Conservation (phyloP, 1,140 invertebrate genomes). For the Monochamus saltuarius region DNA sequence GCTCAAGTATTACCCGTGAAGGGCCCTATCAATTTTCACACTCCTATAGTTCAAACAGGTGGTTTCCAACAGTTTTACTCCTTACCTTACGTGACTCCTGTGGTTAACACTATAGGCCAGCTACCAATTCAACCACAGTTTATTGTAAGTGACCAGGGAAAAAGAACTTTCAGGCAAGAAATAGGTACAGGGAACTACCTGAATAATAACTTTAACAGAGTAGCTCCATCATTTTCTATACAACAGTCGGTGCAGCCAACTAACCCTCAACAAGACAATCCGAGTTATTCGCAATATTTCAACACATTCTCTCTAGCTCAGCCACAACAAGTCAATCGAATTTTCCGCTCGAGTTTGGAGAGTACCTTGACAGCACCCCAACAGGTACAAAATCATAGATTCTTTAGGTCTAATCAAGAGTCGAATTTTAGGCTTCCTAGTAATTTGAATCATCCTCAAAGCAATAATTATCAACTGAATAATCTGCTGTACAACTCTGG, state of each 20-base stretch:
- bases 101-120: not conserved
- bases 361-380: conserved; percentile 10
- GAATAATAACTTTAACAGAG: conserved; percentile 27
- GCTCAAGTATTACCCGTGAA: conserved; percentile 45
- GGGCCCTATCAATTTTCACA: conserved; percentile 40
- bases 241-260: conserved; percentile 20
- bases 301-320: conserved; percentile 29
- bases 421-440: not conserved
- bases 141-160: conserved; percentile 16
- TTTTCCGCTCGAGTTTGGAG: conserved; percentile 24
- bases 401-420: conserved; percentile 39
- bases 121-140: not conserved
- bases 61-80: conserved; percentile 23
- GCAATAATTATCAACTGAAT: conserved; percentile 63
- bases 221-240: conserved; percentile 25
- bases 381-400: conserved; percentile 31
- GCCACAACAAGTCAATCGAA: conserved; percentile 12
- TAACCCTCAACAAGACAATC: conserved; percentile 16
- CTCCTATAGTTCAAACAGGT: conserved; percentile 25
- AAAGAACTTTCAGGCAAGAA: conserved; percentile 55
- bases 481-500: conserved; percentile 65
- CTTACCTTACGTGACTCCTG: not conserved
- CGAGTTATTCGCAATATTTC: conserved; percentile 30
- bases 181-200: conserved; percentile 51
- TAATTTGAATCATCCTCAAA: not conserved